phyloP scores from a whole-genome alignment of 2,797 vertebrate genomes.

The Centroberyx gerrardi region DNA sequence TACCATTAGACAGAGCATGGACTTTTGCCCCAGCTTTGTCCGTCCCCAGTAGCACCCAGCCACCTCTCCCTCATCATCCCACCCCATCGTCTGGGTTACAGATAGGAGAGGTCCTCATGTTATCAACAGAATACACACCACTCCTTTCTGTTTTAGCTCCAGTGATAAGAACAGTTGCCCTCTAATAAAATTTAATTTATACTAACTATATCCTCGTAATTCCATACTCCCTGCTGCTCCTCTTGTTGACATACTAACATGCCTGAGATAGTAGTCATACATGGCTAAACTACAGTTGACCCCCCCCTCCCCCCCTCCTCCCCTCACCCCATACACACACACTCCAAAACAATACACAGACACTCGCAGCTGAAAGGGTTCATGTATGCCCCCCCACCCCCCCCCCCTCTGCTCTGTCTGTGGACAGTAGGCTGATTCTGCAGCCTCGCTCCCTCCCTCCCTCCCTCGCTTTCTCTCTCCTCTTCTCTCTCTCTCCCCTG shows the following conservation, averaged over 20 bases:
- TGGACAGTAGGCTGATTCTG: constrained; percentile 97
- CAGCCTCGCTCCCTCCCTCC: constrained; percentile 84
- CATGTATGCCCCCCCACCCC: constrained; percentile 51
- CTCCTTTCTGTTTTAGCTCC: constrained; percentile 6
- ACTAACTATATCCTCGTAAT: constrained; percentile 17
- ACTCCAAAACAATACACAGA: constrained; percentile 63
- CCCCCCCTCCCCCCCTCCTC: constrained; percentile 38
- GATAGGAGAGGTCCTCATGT: constrained; percentile 23
- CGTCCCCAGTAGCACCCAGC: constrained; percentile 5
- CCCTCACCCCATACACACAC: constrained; percentile 23
- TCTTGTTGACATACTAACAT: constrained; percentile 38
- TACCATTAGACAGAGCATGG: neutral
- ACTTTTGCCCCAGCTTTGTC: constrained; percentile 18
- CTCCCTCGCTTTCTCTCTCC: constrained; percentile 48
- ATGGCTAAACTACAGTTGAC: constrained; percentile 73
- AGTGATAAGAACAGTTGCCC: constrained; percentile 19
- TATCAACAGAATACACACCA: constrained; percentile 2
- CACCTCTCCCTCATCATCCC: constrained; percentile 39
- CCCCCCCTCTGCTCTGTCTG: constrained; percentile 32
- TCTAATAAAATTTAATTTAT: constrained; percentile 13
- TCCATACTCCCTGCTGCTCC: constrained; percentile 2
- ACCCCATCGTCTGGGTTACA: constrained; percentile 29
- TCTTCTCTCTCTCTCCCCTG: constrained; percentile 42
- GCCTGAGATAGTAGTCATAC: constrained; percentile 57
- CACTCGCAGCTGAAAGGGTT: constrained; percentile 74